Conservation (phyloP, 2,888 invertebrate species). For the Odontocerum albicorne region DNA sequence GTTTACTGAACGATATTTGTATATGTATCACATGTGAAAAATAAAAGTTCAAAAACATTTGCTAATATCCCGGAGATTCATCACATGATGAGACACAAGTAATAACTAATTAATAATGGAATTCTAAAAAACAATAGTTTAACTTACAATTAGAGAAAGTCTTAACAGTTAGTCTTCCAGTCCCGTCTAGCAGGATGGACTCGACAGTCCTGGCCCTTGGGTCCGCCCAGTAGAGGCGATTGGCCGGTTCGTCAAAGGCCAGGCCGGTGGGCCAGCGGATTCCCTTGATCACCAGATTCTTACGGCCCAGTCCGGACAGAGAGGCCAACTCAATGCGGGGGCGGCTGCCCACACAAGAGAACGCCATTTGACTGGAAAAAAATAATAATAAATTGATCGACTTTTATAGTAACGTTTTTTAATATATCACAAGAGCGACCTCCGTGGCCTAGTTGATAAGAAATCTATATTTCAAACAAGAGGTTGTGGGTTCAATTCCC, state of each 20-base stretch:
- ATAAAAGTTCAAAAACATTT: constrained; percentile 13
- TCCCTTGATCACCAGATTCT: constrained; percentile 60
- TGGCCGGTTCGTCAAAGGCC: constrained; percentile 72
- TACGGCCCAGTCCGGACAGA: constrained; percentile 65
- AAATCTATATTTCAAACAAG: no score
- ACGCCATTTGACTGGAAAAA: constrained; percentile 63
- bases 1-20: no score
- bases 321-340: constrained; percentile 65
- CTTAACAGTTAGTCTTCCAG: constrained; percentile 62
- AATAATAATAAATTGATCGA: no score
- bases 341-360: constrained; percentile 71
- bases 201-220: constrained; percentile 74
- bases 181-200: constrained; percentile 68
- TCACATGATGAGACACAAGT: no score
- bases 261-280: constrained; percentile 76
- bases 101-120: not conserved
- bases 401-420: no score
- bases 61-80: no score
- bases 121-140: not conserved
- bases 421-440: no score
- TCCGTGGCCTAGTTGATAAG: no score
- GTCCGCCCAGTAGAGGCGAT: constrained; percentile 84
- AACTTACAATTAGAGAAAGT: constrained; percentile 45
- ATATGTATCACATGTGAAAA: no score
- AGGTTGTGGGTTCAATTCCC: no score